phyloP scores from a whole-genome alignment of 2,797 vertebrate genomes.

The Coranthus polyacanthus region DNA sequence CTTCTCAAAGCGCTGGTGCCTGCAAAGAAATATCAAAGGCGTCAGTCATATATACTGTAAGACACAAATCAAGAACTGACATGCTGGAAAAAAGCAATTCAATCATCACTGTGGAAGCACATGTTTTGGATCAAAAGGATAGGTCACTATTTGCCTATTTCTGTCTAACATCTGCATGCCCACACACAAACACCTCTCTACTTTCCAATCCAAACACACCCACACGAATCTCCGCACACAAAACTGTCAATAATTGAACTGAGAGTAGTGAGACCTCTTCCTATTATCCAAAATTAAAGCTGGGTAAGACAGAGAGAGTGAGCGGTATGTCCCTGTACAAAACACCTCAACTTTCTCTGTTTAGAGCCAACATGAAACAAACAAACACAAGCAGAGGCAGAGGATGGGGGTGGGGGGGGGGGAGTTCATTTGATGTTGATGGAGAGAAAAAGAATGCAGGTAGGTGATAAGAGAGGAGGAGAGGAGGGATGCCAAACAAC shows the following conservation, averaged over 20 bases:
- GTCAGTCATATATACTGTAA: constrained; percentile 6
- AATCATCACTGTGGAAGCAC: constrained; percentile 2
- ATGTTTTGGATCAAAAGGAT: constrained; percentile 12
- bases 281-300: constrained; percentile 70
- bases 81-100: neutral
- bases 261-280: constrained; percentile 50
- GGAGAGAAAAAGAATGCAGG: constrained; percentile 80
- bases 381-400: constrained; percentile 63
- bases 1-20: constrained; percentile 95
- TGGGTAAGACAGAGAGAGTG: constrained; percentile 31
- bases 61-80: neutral
- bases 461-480: constrained; percentile 80
- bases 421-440: constrained; percentile 77
- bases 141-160: neutral
- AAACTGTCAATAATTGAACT: constrained; percentile 55
- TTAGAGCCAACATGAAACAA: constrained; percentile 75
- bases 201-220: neutral
- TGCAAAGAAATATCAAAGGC: constrained; percentile 57
- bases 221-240: constrained; percentile 36
- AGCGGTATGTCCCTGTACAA: constrained; percentile 60
- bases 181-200: constrained; percentile 6
- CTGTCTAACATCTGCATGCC: neutral
- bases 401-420: neutral
- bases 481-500: constrained; percentile 76
- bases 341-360: constrained; percentile 73